Conservation (phyloP, 64 coral and sea anemone genomes). For the Porites lutea region DNA sequence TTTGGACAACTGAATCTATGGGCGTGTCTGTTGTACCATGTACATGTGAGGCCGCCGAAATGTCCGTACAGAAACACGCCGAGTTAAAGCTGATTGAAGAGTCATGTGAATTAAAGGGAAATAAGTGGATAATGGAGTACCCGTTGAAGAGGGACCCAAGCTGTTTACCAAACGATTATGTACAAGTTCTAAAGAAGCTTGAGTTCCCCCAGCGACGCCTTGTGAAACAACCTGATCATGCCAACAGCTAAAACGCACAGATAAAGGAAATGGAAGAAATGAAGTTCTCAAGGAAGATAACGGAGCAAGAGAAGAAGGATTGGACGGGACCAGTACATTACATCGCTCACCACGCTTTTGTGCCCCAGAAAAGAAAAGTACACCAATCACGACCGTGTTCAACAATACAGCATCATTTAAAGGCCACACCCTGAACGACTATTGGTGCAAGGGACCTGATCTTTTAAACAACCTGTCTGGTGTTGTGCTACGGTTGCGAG, state of each 20-base stretch:
- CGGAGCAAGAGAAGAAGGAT: background rate
- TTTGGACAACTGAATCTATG: conserved; percentile 88
- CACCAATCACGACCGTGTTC: conserved; percentile 36
- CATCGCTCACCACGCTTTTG: background rate
- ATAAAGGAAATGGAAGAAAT: conserved; percentile 49
- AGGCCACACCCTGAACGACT: conserved; percentile 57
- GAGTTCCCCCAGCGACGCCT: background rate
- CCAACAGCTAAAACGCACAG: background rate
- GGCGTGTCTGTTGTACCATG: conserved; percentile 69
- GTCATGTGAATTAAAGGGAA: conserved; percentile 33
- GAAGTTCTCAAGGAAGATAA: conserved; percentile 38
- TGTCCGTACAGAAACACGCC: background rate
- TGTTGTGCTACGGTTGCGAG: conserved; percentile 32
- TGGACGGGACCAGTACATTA: conserved; percentile 12
- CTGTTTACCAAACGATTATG: conserved; percentile 19
- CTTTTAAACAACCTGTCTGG: conserved; percentile 43
- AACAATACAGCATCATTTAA: conserved; percentile 38
- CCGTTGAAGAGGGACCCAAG: conserved; percentile 33
- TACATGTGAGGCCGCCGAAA: conserved; percentile 47
- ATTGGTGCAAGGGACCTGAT: conserved; percentile 30
- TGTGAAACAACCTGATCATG: background rate
- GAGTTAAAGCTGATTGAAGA: conserved; percentile 8
- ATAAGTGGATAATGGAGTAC: conserved; percentile 66
- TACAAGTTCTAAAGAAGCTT: conserved; percentile 7
- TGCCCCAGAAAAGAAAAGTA: conserved; percentile 15